These are phyloP conservation scores for Takifugu ocellatus DNA, from an alignment of 2,797 vertebrate species.

Conservation along the genomic window DNA sequence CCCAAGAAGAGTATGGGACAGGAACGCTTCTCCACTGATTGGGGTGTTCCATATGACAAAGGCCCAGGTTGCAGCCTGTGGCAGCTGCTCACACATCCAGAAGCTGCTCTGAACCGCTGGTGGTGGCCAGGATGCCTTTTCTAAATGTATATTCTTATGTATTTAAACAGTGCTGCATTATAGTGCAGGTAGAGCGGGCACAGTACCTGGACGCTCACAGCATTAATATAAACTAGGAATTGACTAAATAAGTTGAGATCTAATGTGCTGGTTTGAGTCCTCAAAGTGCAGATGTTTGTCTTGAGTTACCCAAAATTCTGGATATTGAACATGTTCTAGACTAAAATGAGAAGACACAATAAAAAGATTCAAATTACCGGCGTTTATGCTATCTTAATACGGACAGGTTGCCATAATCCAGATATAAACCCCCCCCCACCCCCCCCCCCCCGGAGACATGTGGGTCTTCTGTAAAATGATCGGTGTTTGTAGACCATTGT, in stretches of 20 bases:
- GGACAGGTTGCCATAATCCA: background rate
- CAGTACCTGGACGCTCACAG: too few species aligned
- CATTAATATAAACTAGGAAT: constrained; percentile 6
- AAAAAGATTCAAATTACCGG: background rate
- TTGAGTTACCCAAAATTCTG: constrained; percentile 7
- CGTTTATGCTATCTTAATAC: background rate
- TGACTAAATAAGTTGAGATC: background rate
- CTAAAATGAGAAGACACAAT: constrained; percentile 4
- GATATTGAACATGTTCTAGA: background rate
- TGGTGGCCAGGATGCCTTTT: constrained; percentile 55
- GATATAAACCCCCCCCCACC: background rate
- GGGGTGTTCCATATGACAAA: constrained; percentile 19
- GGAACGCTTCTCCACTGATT: constrained; percentile 39
- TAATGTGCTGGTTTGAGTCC: constrained; percentile 5
- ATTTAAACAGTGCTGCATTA: constrained; percentile 22
- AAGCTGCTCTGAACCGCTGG: constrained; percentile 52
- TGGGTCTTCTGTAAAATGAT: constrained; percentile 9
- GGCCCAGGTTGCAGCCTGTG: constrained; percentile 34
- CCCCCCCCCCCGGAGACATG: too few species aligned
- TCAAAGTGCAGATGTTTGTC: constrained; percentile 9
- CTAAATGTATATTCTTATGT: constrained; percentile 24
- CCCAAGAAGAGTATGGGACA: constrained; percentile 32
- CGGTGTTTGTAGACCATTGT: background rate
- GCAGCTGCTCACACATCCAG: constrained; percentile 39
- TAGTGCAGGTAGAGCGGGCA: constrained; percentile 19